Percentiles rank a stretch among this genome's conserved stretches.
Conservation (phyloP, 2,797 vertebrate genomes). For the Malacoctenus gilli region DNA sequence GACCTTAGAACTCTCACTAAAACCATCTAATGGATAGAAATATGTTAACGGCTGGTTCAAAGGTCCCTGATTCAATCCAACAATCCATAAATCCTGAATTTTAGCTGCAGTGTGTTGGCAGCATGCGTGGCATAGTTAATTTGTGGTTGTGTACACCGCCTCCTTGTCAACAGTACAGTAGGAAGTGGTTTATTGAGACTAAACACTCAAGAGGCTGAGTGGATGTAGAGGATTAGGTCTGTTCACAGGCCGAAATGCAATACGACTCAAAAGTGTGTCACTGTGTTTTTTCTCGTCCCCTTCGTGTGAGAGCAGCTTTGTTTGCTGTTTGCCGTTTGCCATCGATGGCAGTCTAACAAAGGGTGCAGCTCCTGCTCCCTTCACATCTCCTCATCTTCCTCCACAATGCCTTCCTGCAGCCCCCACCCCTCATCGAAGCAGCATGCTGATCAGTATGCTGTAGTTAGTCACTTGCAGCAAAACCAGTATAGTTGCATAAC, state of each 20-base stretch:
- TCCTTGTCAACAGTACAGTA: not conserved
- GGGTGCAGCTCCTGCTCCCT: not conserved
- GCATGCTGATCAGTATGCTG: constrained; percentile 86
- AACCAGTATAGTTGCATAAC: constrained; percentile 89
- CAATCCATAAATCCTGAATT: not conserved
- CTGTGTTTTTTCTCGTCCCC: not conserved
- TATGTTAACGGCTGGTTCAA: too few species aligned
- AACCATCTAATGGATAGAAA: too few species aligned
- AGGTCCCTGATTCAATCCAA: not conserved
- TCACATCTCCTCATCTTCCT: constrained; percentile 17
- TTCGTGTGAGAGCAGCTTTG: not conserved
- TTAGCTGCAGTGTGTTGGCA: not conserved
- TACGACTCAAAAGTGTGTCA: not conserved
- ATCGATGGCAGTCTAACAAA: not conserved
- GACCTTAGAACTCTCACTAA: too few species aligned
- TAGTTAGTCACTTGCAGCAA: constrained; percentile 86
- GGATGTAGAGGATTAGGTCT: constrained; percentile 2
- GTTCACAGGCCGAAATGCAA: not conserved
- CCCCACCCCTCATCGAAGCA: constrained; percentile 36
- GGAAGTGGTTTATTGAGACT: not conserved
- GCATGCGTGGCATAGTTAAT: not conserved
- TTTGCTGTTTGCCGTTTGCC: not conserved
- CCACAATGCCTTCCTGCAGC: constrained; percentile 11
- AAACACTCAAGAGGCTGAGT: not conserved
- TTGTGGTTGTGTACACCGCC: not conserved